These are phyloP conservation scores for Emys orbicularis DNA, from an alignment of 2,797 vertebrate species.

Conservation along the genomic window DNA sequence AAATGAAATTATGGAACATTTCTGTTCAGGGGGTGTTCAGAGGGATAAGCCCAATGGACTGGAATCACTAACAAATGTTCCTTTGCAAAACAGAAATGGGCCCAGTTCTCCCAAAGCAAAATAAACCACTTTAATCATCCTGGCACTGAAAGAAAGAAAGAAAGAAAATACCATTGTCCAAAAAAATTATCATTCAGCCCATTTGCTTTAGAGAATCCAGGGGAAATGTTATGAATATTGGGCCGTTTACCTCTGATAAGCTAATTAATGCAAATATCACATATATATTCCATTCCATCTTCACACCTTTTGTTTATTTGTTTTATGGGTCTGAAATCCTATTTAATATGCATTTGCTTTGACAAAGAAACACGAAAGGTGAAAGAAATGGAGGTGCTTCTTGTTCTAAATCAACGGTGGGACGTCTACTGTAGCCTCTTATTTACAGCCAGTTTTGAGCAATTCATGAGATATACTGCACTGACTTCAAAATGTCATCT, in stretches of 20 bases:
- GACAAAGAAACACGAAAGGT: not conserved
- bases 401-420: not conserved
- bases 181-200: slow-evolving; percentile 3
- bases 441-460: slow-evolving; percentile 23
- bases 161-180: not conserved
- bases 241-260: not conserved
- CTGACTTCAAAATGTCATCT: slow-evolving; percentile 30
- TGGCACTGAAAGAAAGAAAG: not conserved
- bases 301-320: slow-evolving; percentile 12
- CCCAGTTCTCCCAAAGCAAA: not conserved
- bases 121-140: slow-evolving; percentile 30
- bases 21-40: not conserved
- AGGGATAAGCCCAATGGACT: not conserved
- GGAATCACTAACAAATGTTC: not conserved
- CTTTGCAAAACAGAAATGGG: not conserved
- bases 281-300: not conserved
- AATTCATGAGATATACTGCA: not conserved
- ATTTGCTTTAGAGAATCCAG: slow-evolving; percentile 33
- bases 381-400: not conserved
- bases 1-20: not conserved
- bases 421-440: not conserved
- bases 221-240: not conserved
- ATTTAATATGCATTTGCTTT: not conserved
- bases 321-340: slow-evolving; percentile 11
- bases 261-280: slow-evolving; percentile 22